Evolutionary conservation across 2,113 vertebrate genomes (phyloP).

Genomic region (Balaeniceps rex): DNA sequence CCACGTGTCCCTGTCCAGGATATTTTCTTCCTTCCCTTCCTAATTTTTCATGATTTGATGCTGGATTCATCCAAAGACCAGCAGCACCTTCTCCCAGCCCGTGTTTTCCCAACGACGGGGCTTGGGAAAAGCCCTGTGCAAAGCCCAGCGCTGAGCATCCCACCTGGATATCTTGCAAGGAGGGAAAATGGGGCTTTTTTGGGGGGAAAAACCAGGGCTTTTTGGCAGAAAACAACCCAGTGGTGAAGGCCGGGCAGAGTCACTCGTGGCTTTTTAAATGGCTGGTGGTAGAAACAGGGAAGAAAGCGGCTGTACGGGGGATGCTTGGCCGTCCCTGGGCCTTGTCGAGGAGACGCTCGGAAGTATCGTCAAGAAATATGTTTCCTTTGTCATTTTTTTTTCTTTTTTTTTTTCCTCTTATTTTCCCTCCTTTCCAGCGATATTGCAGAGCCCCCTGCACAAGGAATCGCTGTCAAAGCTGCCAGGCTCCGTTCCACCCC

Average conservation of each 20-base stretch:
- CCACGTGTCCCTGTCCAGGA: accelerated
- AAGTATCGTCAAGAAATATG: background rate
- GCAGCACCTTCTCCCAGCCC: background rate
- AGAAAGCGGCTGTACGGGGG: background rate
- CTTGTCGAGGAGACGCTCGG: accelerated
- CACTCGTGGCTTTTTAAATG: background rate
- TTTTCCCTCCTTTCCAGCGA: background rate
- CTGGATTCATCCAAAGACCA: background rate
- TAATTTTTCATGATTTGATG: accelerated
- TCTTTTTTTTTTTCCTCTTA: background rate
- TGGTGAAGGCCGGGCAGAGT: background rate
- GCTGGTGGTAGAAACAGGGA: background rate
- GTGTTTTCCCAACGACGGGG: accelerated
- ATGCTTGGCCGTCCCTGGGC: background rate
- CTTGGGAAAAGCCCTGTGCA: background rate
- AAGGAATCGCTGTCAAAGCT: background rate
- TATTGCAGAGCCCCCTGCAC: background rate
- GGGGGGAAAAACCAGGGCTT: accelerated
- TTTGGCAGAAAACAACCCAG: background rate
- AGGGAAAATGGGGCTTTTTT: accelerated
- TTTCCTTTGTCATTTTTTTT: background rate
- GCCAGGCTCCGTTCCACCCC: background rate
- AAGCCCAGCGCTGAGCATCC: background rate
- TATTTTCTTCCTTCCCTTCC: background rate
- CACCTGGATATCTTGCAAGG: background rate